Base-by-base conservation (phyloP, 1,140 invertebrate genomes). In the Oppia nitens region DNA sequence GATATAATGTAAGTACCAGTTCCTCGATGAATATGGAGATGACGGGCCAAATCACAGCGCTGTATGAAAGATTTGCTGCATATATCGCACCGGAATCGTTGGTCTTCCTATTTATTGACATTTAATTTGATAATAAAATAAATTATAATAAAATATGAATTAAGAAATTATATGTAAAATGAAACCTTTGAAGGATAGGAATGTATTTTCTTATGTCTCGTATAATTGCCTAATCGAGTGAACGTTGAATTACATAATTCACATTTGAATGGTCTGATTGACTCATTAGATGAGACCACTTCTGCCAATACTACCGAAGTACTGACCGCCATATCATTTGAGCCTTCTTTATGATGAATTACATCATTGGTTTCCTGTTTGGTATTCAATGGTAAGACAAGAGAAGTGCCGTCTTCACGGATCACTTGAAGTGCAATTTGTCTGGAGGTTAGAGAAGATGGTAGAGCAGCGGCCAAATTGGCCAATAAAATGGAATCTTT, bases 231-330 rank as follows among this genome's bases (percentile, higher is more conserved):
- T 20, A 65, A 55, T 6, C 64, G 66, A 47, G 63, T 70, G 56
- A 72, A 72, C 1, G 66, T 67, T 25, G 66, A 62, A 17, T 67
- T 63, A 60, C 71, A 72, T 6, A 69, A 60, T 60, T 69, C 64
- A 62, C 71, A 72, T 67, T 74, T 74, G 65, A 77, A 78, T 47
- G 76, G 76, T 66, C 76, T 76, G 24, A 23, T 49, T 26, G 29
- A 21, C 29, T 25, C n/a, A 17, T 24, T 20, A 6, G 55, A 11
- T 56, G 55, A 52, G 6, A 20, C 29, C 3, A 49, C 40, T 26
- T n/a, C 17, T 6, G 32, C 28, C 40, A 49, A 17, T 51, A 48
- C 28, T 9, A 50, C 49, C 40, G 28, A 21, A 26, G 17, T 48
- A 6, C 24, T 17, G 17, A 56, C 28, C 14, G 40, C 3, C 12